Evolutionary conservation across 2,113 vertebrate species (phyloP).

Genomic region (Otolemur garnettii): DNA sequence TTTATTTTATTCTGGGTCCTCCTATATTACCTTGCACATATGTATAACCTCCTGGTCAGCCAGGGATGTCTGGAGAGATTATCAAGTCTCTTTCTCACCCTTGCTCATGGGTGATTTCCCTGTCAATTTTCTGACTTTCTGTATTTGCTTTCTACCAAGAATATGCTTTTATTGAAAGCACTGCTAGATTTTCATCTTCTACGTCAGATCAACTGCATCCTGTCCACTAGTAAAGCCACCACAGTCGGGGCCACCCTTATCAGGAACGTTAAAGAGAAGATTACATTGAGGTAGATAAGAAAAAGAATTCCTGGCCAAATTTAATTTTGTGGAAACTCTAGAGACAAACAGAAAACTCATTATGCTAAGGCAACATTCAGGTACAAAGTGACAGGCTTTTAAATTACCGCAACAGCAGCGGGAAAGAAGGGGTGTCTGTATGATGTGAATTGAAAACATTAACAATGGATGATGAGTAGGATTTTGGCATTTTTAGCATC

Average conservation of each 20-base stretch:
- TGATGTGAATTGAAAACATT: neutral
- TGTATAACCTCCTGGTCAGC: neutral
- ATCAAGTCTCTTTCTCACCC: neutral
- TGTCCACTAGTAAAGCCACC: neutral
- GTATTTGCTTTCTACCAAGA: neutral
- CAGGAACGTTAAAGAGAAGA: neutral
- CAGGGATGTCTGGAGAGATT: neutral
- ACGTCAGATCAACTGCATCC: neutral
- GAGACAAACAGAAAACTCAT: neutral
- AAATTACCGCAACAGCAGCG: neutral
- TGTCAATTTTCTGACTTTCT: neutral
- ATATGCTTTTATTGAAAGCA: neutral
- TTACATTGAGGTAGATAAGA: neutral
- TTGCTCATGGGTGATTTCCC: neutral
- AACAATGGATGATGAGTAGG: neutral
- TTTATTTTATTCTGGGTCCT: neutral
- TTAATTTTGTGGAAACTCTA: neutral
- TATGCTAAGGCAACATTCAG: neutral
- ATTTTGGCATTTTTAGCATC: conserved; percentile 38
- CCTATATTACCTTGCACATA: neutral
- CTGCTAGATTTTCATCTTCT: neutral
- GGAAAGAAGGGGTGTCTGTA: neutral
- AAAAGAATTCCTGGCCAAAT: conserved; percentile 5
- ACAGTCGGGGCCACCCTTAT: neutral
- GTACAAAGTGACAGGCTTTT: neutral